phyloP scores from a whole-genome alignment of 2,113 vertebrate genomes.

The Planiliza haematocheilus region DNA sequence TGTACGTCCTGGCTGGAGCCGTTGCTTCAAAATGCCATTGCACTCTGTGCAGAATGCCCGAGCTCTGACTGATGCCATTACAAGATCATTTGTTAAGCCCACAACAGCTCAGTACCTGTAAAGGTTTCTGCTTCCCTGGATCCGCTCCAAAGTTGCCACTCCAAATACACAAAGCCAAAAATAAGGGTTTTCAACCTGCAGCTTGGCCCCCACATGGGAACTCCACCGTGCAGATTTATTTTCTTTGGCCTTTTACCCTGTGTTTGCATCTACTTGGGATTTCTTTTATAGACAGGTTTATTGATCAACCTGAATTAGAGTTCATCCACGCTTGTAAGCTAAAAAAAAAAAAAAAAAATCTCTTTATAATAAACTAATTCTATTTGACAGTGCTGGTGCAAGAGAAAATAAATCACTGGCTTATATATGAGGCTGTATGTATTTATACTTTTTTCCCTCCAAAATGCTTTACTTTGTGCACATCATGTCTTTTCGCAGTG shows the following conservation, averaged over 20 bases:
- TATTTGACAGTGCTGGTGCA: too few species aligned
- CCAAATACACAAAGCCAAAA: slow-evolving; percentile 36
- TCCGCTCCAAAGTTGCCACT: slow-evolving; percentile 40
- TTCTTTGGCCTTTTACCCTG: neutral
- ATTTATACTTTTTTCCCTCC: too few species aligned
- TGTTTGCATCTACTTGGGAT: neutral
- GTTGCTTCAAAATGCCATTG: slow-evolving; percentile 66
- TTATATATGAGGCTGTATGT: too few species aligned
- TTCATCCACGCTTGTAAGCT: neutral
- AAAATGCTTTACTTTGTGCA: too few species aligned
- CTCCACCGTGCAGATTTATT: neutral
- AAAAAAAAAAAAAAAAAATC: too few species aligned
- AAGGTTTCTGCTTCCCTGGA: slow-evolving; percentile 56
- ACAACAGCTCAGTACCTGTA: slow-evolving; percentile 40
- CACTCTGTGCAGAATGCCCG: slow-evolving; percentile 45
- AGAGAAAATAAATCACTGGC: too few species aligned
- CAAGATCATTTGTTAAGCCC: slow-evolving; percentile 51
- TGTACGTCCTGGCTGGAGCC: slow-evolving; percentile 39
- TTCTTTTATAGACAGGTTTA: neutral
- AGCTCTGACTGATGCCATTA: slow-evolving; percentile 49
- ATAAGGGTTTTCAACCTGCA: slow-evolving; percentile 11
- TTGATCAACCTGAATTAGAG: neutral
- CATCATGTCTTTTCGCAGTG: too few species aligned
- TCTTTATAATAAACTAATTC: too few species aligned
- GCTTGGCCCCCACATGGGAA: neutral